Evolutionary conservation across 2,113 vertebrate genomes (phyloP), one percentile per base, ranked within the genome.

Genomic region (Onychostruthus taczanowskii): DNA sequence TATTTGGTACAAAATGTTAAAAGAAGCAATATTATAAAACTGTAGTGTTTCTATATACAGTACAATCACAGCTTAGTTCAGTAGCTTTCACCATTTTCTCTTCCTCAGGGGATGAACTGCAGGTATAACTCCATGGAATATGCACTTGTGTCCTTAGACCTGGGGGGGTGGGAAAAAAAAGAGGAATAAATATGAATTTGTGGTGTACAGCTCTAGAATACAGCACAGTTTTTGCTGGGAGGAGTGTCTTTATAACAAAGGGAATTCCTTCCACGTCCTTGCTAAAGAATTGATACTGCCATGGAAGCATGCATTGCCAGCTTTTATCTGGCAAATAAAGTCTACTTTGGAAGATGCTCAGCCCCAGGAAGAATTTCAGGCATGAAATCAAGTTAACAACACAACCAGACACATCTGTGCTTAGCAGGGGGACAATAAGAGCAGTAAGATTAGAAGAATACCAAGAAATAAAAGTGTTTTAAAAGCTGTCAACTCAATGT

Each of bases 51-150:
- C 90, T 93, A 84, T 93, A 61, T 66, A 94, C 92, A 97, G 96
- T 96, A 95, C 97, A 96, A 96, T 98, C 98, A 98, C 98, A 98
- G 98, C 97, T 98, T 98, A 97, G 90, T 95, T 97, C 98, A 97
- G 97, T 97, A 98, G 98, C 96, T 98, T 97, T 97, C 94, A 97
- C 96, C 88, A 59, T 80, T 93, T 24, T 50, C 95, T 96, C 88
- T 92, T 92, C 63, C 90, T 96, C 96, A 70, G 90, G 89, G 94
- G 97, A 92, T 87, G 95, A 94, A 72, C 93, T 93, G 61, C 87
- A 93, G 67, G 61, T 86, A 10, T 20, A 84, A 91, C 49, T 85
- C 90, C 89, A 78, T 9, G 88, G 43, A 93, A 95, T 53, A 87
- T 80, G 66, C 59, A 91, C 76, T 97, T 92, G 78, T 43, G 53